Base-by-base conservation (phyloP, 2,888 invertebrate species). In the Drosophila engyochracea region DNA sequence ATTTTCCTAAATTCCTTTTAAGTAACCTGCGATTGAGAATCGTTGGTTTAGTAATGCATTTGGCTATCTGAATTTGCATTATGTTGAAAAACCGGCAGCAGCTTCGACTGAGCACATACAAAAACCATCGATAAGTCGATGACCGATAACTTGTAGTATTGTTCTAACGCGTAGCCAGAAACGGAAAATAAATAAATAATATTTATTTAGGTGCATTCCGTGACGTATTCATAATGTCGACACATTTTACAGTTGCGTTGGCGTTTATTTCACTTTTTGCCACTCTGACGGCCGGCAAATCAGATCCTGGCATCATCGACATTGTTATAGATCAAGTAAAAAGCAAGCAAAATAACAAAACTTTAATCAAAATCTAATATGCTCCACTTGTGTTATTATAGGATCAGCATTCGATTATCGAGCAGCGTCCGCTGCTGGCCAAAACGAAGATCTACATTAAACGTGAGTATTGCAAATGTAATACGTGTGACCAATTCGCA, bases 361-460 rank as follows among this genome's bases (percentile, higher is more conserved):
- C 74, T 60, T 58, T 59, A 67, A 60, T 30, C 41, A 44, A 51
- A 47, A 52, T 22, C 47, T 59, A 19, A 25, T 7, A 37, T 9
- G 4, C 0, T 33, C 5, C 9, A 9, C 12, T 7, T 3, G 47
- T 47, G 9, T 71, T 53, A 49, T 49, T 41, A 37, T 66, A 92
- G 93, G 80, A 75, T 60, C 79, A 78, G 4, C 88, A 86, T 68
- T 85, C 85, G 5, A 89, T 84, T 33, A 71, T 82, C 37, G 91
- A 92, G 59, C 90, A 91, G 76, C 95, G 97, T 94, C 95, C 95
- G 63, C 93, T 97, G 83, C 96, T 96, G 93, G 95, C 95, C 91
- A 95, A 95, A 75, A 96, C 97, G 2, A 95, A 96, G 92, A 94
- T 97, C 68, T 95, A 95, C 91, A 94, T 97, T 62, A 94, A 95